Base-by-base conservation (phyloP, 92 coral and sea anemone genomes). In the Bergia sp. region DNA sequence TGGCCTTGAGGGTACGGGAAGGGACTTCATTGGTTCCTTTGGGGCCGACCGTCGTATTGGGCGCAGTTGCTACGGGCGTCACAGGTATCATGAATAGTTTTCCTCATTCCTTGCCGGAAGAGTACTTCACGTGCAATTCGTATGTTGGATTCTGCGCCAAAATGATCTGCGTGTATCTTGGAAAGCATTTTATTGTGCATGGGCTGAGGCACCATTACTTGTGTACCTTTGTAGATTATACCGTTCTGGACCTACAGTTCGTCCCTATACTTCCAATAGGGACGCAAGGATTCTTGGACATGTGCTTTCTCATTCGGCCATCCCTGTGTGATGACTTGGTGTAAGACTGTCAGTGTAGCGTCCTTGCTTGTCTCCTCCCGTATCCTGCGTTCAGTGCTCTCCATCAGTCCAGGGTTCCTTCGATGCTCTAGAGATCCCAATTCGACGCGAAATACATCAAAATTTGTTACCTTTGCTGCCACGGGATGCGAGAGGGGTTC, bases 161-260 rank as follows among this genome's bases (percentile, higher is more conserved):
- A n/a, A n/a, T n/a, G n/a, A n/a, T n/a, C n/a, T n/a, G n/a, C n/a
- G 78, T 79, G 90, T 49, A 78, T 80, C 49, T 88, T 88, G 21
- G 13, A 5, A 45, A 77, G 85, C 47, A 78, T 88, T n/a, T n/a
- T n/a, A n/a, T n/a, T n/a, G n/a, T n/a, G 7, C 73, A 88, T 81
- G 4, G 86, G 61, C 58, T 81, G 66, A 9, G 86, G 90, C 58
- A 88, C 41, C 10, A 80, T 18, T 4, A 86, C 73, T 92, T n/a
- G n/a, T n/a, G n/a, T n/a, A n/a, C n/a, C n/a, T n/a, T n/a, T 90
- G 88, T 92, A 87, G 21, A 93, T 88, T 55, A 91, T 90, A 47
- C 91, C 94, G 42, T 91, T 89, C 76, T 84, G 84, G 65, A 77
- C 69, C 4, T 90, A 72, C 23, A 88, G 74, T 81, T 93, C 90